phyloP scores from a whole-genome alignment of 2,888 invertebrate species.

The Polydrusus tereticollis region DNA sequence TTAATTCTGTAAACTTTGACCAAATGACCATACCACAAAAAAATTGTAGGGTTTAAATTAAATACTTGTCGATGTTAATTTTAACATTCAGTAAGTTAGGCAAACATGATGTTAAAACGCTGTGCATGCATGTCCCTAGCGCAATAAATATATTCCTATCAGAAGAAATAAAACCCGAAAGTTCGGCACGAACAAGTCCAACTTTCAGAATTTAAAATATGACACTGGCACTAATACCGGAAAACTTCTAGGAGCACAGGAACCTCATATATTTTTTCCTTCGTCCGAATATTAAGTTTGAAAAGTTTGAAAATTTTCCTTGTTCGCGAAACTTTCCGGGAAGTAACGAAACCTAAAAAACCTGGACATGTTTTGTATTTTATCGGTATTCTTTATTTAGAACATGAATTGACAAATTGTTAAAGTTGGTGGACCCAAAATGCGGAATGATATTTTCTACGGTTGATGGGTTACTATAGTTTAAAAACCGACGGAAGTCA shows the following conservation, averaged over 20 bases:
- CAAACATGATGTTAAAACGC: not conserved
- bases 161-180: conserved; percentile 32
- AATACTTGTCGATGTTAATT: too few relatives aligned
- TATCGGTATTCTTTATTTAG: conserved; percentile 5
- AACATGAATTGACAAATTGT: not conserved
- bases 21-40: too few relatives aligned
- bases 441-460: too few relatives aligned
- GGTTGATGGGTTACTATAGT: too few relatives aligned
- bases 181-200: conserved; percentile 37
- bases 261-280: conserved; percentile 43
- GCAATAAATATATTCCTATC: conserved; percentile 32
- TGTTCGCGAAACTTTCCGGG: conserved; percentile 31
- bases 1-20: too few relatives aligned
- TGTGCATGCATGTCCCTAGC: not conserved
- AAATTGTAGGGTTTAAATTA: too few relatives aligned
- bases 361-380: not conserved
- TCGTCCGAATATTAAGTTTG: conserved; percentile 47
- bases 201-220: conserved; percentile 47
- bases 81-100: not conserved
- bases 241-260: conserved; percentile 39
- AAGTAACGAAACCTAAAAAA: not conserved
- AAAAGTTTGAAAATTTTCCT: conserved; percentile 40
- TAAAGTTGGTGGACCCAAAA: too few relatives aligned
- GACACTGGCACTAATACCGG: conserved; percentile 46
- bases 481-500: too few relatives aligned